Evolutionary conservation across 64 coral and sea anemone species (phyloP), one percentile per base, ranked within the genome.

Genomic region (Pocillopora damicornis): DNA sequence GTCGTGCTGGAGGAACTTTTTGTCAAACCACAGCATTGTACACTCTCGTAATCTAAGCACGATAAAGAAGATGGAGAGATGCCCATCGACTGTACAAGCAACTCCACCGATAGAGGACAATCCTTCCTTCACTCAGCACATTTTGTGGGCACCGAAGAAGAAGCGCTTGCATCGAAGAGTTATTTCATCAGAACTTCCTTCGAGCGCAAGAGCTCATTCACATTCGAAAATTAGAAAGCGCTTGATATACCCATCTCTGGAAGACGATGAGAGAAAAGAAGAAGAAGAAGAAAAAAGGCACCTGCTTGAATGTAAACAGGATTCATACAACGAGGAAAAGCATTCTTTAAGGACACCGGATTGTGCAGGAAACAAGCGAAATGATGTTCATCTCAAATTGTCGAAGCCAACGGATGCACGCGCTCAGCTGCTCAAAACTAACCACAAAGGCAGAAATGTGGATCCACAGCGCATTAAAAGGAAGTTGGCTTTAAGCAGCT

Each of bases 91-190:
- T 75, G 69, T 76, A 12, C 89, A 90, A 84, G 89, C 84, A 4
- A 90, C 89, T 57, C 89, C 89, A n/a, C 89, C 89, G 4, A 34
- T 75, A 45, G 89, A 90, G 14, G 73, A 84, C 57, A 83, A 75
- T 20, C 59, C 73, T 14, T 38, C 80, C 11, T 82, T 83, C 42
- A 23, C 79, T 17, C 58, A 84, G 23, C 79, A 90, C 22, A 84
- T 90, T 35, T 84, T 90, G 51, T 90, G 89, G 89, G 89, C 89
- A 51, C 89, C 89, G 15, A 90, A 90, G 62, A 90, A 90, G 80
- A 90, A 90, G 89, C 89, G 81, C 59, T 64, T 35, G 60, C 81
- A 63, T 75, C 79, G 89, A 84, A 90, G 80, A 51, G 75, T 81
- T 9, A 72, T 85, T 68, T 17, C 67, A 71, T 34, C 57, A 26